These are phyloP conservation scores for Leptopilina drosophilae DNA, from an alignment of 2,888 invertebrate genomes.

Conservation along the genomic window DNA sequence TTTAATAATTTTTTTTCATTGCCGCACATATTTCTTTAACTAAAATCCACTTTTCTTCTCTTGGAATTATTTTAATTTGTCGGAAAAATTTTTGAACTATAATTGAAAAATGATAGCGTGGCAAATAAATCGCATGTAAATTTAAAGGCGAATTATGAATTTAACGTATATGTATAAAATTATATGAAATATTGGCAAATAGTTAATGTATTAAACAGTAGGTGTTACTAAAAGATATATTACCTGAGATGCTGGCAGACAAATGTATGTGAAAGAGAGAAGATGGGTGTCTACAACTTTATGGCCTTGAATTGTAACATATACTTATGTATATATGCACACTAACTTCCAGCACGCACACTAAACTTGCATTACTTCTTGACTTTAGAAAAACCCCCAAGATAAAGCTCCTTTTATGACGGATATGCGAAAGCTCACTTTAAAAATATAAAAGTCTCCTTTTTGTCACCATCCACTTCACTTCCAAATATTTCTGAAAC, in stretches of 20 bases:
- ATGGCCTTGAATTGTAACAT: conserved; percentile 11
- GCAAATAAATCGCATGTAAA: background rate
- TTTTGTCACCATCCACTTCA: background rate
- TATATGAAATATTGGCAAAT: background rate
- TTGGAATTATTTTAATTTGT: no score
- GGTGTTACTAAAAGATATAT: background rate
- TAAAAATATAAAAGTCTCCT: conserved; percentile 10
- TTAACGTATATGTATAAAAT: background rate
- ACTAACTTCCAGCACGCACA: background rate
- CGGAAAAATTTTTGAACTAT: no score
- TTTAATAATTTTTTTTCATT: no score
- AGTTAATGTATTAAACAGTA: conserved; percentile 12
- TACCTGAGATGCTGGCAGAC: background rate
- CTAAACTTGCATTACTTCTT: background rate
- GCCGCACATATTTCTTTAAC: no score
- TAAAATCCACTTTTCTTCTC: no score
- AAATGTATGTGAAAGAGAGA: background rate
- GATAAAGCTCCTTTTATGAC: conserved; percentile 15
- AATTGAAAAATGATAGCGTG: background rate
- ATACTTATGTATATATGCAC: background rate
- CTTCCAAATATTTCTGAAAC: background rate
- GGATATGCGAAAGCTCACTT: conserved; percentile 7
- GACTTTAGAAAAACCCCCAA: conserved; percentile 1
- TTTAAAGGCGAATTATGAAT: background rate
- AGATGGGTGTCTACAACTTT: conserved; percentile 41